Evolutionary conservation across 2,113 vertebrate genomes (phyloP).

Genomic region (Bubo bubo): DNA sequence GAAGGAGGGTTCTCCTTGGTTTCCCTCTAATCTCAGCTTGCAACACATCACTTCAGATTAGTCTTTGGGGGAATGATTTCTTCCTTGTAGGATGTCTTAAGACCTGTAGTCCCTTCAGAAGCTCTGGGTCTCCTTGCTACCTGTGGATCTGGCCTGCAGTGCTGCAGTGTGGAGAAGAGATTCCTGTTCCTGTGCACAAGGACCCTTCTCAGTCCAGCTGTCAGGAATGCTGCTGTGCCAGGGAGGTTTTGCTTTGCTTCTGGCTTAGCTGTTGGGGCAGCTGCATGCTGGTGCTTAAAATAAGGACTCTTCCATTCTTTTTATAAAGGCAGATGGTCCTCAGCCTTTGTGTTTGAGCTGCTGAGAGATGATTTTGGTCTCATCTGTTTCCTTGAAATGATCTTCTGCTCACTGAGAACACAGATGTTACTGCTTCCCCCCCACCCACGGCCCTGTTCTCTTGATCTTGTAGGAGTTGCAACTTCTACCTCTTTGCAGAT

Average conservation of each 20-base stretch:
- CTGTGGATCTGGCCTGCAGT: neutral
- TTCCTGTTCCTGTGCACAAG: fast-evolving
- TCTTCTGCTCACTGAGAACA: neutral
- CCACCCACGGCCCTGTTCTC: neutral
- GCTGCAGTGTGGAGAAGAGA: neutral
- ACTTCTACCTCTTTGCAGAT: neutral
- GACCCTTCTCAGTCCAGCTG: fast-evolving
- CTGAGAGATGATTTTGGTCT: neutral
- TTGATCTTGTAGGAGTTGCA: neutral
- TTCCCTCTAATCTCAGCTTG: neutral
- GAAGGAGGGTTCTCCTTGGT: neutral
- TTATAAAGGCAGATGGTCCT: neutral
- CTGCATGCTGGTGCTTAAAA: neutral
- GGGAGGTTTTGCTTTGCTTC: neutral
- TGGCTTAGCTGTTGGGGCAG: neutral
- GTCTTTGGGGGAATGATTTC: neutral
- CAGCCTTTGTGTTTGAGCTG: neutral
- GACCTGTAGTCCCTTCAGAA: neutral
- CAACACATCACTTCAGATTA: neutral
- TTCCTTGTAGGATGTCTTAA: neutral
- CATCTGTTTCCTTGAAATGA: neutral
- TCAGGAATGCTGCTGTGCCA: neutral
- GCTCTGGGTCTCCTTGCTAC: neutral
- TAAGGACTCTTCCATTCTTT: neutral
- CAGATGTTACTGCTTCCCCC: neutral